Percentiles rank a stretch among this genome's conserved stretches.
Evolutionary conservation across 2,113 vertebrate genomes (phyloP).

Genomic region (Toxotes jaculatrix): DNA sequence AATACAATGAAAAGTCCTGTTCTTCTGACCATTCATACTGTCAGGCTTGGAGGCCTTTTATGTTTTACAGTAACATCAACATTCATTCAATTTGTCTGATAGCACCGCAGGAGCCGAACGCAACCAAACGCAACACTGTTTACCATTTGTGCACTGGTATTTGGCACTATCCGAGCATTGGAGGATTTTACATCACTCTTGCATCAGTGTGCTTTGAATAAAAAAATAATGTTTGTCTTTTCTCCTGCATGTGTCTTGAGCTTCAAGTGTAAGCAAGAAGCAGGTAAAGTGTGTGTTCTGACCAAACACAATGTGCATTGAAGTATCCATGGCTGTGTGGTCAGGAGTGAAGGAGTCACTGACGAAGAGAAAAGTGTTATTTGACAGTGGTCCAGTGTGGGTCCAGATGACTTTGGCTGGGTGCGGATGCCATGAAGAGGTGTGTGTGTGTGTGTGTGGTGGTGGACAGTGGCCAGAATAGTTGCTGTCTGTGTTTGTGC

Average conservation of each 20-base stretch:
- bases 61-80: constrained; percentile 44
- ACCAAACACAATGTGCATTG: constrained; percentile 21
- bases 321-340: constrained; percentile 20
- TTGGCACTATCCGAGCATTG: constrained; percentile 56
- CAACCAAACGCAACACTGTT: constrained; percentile 71
- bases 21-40: background rate
- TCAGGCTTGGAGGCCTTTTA: constrained; percentile 11
- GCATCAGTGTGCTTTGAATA: constrained; percentile 78
- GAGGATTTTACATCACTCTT: constrained; percentile 73
- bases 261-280: constrained; percentile 32
- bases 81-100: constrained; percentile 48
- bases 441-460: constrained; percentile 27
- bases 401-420: constrained; percentile 40
- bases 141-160: constrained; percentile 63
- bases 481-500: constrained; percentile 42
- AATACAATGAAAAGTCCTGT: background rate
- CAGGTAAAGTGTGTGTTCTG: constrained; percentile 30
- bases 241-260: constrained; percentile 39
- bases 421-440: constrained; percentile 16
- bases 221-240: constrained; percentile 69
- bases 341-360: constrained; percentile 37
- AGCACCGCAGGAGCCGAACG: constrained; percentile 33
- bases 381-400: constrained; percentile 26
- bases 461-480: constrained; percentile 44
- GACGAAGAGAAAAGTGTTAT: constrained; percentile 29